Percentiles rank a stretch among this genome's conserved stretches.
Conservation (phyloP, 1,140 invertebrate species). For the Pseudomyrmex sp. region DNA sequence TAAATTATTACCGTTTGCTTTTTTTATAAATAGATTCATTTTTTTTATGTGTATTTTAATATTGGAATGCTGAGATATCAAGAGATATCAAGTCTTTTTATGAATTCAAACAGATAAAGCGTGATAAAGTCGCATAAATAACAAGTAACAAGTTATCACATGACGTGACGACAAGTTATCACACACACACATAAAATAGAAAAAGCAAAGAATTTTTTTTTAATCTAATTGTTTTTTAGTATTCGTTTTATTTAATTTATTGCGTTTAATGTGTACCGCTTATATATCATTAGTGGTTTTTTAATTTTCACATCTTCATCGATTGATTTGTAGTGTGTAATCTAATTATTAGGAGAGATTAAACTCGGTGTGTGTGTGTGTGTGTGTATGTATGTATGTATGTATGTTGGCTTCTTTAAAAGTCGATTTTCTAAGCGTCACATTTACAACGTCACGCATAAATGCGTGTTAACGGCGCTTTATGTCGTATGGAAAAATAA, state of each 20-base stretch:
- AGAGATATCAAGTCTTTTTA: background rate
- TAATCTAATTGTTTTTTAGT: background rate
- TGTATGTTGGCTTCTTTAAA: background rate
- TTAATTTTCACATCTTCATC: too few relatives aligned
- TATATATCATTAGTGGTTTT: too few relatives aligned
- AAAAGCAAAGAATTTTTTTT: background rate
- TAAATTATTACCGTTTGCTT: conserved; percentile 31
- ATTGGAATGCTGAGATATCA: background rate
- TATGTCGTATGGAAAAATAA: conserved; percentile 17
- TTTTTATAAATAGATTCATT: conserved; percentile 16
- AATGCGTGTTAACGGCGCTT: background rate
- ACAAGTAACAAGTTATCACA: background rate
- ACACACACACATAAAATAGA: background rate
- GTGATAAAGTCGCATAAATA: background rate
- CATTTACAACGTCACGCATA: conserved; percentile 6
- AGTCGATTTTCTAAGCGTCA: background rate
- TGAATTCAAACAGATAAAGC: conserved; percentile 1
- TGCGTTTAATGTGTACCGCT: too few relatives aligned
- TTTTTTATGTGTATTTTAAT: background rate
- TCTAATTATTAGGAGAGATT: background rate
- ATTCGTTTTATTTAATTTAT: too few relatives aligned
- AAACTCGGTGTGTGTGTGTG: too few relatives aligned
- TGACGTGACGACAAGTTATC: too few relatives aligned
- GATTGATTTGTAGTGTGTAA: too few relatives aligned
- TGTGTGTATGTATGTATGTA: too few relatives aligned